A percentile compares a stretch with the other conserved stretches of the same genome.
phyloP scores from a whole-genome alignment of 2,888 invertebrate genomes.

The Aphodius granarius region DNA sequence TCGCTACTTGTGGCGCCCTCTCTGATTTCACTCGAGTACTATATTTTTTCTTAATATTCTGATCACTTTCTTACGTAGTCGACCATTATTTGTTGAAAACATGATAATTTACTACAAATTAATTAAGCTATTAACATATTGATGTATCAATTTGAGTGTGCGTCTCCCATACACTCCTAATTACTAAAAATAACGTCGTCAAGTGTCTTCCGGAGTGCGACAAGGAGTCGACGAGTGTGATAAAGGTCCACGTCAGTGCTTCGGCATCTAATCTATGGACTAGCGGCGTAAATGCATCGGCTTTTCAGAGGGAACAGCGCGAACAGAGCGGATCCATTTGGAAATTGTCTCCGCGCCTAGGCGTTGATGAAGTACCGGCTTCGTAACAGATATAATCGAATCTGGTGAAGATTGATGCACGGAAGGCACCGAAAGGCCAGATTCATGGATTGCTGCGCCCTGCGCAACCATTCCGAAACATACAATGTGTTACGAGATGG shows the following conservation, averaged over 20 bases:
- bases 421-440: not conserved
- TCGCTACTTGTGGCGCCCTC: not conserved
- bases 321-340: conserved; percentile 41
- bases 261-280: conserved; percentile 9
- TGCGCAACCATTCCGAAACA: not conserved
- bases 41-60: not conserved
- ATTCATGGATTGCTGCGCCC: not conserved
- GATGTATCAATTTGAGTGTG: not conserved
- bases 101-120: not conserved
- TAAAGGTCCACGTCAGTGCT: conserved; percentile 20
- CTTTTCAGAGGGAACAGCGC: conserved; percentile 11
- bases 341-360: conserved; percentile 42
- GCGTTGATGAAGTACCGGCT: conserved; percentile 42
- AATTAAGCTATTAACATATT: not conserved
- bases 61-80: not conserved
- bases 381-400: conserved; percentile 23
- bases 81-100: too few species aligned
- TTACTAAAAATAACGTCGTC: not conserved
- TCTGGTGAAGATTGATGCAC: conserved; percentile 12
- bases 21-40: not conserved
- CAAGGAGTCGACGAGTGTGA: conserved; percentile 19
- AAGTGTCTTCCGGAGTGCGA: not conserved
- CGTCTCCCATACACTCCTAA: not conserved
- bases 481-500: not conserved
- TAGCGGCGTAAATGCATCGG: conserved; percentile 11